Evolutionary conservation across 2,888 invertebrate genomes (phyloP).

Genomic region (Trisateles emortualis): DNA sequence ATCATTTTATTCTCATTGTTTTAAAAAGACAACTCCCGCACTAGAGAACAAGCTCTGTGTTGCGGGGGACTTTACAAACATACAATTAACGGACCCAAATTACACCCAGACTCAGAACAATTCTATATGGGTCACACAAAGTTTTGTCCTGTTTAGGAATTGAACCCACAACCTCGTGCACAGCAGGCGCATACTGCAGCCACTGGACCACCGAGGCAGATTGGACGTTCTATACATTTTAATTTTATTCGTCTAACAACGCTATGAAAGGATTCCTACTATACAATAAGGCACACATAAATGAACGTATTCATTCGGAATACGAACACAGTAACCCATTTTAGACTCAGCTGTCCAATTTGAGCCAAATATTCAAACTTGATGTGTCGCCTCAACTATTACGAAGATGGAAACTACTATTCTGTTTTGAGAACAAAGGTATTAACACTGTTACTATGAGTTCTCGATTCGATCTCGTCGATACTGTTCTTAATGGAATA

Average conservation of each 20-base stretch:
- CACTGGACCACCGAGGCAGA: no score
- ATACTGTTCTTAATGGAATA: conserved; percentile 6
- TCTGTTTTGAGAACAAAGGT: conserved; percentile 41
- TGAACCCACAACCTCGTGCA: no score
- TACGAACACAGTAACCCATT: conserved; percentile 31
- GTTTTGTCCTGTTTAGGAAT: no score
- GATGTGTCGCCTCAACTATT: conserved; percentile 55
- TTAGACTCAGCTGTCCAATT: conserved; percentile 50
- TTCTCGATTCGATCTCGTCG: conserved; percentile 28
- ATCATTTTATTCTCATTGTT: background rate
- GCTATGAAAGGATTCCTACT: background rate
- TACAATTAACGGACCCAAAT: no score
- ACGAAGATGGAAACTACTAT: conserved; percentile 45
- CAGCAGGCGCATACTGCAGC: no score
- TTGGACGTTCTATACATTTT: no score
- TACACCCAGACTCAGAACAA: no score
- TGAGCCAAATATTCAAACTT: conserved; percentile 56
- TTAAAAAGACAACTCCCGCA: no score
- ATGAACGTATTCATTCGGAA: conserved; percentile 16
- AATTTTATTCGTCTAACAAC: background rate
- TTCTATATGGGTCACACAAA: no score
- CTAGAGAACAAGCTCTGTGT: no score
- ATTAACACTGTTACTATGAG: conserved; percentile 30
- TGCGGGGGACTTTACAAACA: no score
- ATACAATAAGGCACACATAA: conserved; percentile 2